Evolutionary conservation across 2,797 vertebrate species (phyloP), one percentile per base, ranked within the genome.

Genomic region (Spheniscus humboldti): DNA sequence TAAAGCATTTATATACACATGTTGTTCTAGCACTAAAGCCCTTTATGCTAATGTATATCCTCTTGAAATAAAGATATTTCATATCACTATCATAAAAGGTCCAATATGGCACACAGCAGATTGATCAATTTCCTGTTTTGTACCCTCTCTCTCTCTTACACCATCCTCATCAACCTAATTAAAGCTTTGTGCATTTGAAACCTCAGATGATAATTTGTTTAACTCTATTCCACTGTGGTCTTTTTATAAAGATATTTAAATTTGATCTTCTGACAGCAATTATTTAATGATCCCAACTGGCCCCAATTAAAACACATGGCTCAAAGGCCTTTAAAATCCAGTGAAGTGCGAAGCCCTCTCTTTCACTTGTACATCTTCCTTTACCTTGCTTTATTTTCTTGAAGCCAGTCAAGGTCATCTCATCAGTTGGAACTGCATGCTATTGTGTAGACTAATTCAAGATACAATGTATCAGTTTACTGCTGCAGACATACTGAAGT

Each of bases 201-300:
- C 98, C 99, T 99, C 99, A 97, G 98, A 99, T 99, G 99, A 99
- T 99, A 99, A 99, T 99, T 99, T 99, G 99, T 99, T 99, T 99
- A 98, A 98, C 98, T 99, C 98, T 98, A 98, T 98, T 99, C 99
- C 99, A 98, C 98, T 99, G 99, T 98, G 98, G 98, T 99, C 98
- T 98, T 98, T 98, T 98, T 98, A 99, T 98, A 99, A 99, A 98
- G 98, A 99, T 99, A 99, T 99, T 99, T 99, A 99, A 99, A 99
- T 99, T 98, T 99, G 99, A 99, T 99, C 99, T 99, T 99, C 98
- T 99, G 99, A 99, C 99, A 99, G 99, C 99, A 99, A 99, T 99
- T 99, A 99, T 99, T 99, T 99, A 99, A 99, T 98, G 99, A 98
- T 99, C 98, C 98, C 99, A 99, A 98, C 98, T 99, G 99, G 98